Evolutionary conservation across 2,888 invertebrate species (phyloP).

Genomic region (Sympetrum striolatum): DNA sequence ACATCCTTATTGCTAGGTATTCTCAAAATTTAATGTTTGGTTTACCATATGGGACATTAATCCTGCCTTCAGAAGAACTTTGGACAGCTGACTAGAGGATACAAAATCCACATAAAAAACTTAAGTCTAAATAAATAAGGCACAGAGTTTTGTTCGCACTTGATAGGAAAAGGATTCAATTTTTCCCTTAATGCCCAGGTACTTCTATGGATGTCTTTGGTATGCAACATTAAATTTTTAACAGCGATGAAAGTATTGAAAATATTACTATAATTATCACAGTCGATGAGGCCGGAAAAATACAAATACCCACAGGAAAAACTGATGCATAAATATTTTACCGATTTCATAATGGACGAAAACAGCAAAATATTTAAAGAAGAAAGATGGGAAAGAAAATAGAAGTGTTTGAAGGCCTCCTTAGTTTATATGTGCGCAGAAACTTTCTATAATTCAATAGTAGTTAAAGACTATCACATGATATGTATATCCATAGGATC

Average conservation of each 20-base stretch:
- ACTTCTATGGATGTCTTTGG: slow-evolving; percentile 32
- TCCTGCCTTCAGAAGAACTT: not conserved
- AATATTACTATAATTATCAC: slow-evolving; percentile 37
- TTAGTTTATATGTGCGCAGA: not conserved
- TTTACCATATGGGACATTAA: not conserved
- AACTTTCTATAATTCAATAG: not conserved
- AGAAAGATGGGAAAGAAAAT: not conserved
- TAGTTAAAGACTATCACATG: not conserved
- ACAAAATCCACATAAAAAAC: slow-evolving; percentile 9
- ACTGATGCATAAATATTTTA: not conserved
- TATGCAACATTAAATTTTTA: not conserved
- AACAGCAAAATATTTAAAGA: not conserved
- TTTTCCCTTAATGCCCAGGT: not conserved
- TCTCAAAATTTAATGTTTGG: too few species aligned
- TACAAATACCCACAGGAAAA: not conserved
- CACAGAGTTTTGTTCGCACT: slow-evolving; percentile 10
- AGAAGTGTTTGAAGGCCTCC: not conserved
- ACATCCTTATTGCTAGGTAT: too few species aligned
- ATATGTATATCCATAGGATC: not conserved
- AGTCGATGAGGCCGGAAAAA: not conserved
- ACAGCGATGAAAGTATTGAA: slow-evolving; percentile 9
- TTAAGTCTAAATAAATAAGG: slow-evolving; percentile 33
- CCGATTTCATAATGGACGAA: not conserved
- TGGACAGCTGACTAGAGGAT: not conserved
- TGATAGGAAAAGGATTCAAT: slow-evolving; percentile 12